Evolutionary conservation across 2,797 vertebrate genomes (phyloP), one percentile per base, ranked within the genome.

Genomic region (Takifugu ocellatus): DNA sequence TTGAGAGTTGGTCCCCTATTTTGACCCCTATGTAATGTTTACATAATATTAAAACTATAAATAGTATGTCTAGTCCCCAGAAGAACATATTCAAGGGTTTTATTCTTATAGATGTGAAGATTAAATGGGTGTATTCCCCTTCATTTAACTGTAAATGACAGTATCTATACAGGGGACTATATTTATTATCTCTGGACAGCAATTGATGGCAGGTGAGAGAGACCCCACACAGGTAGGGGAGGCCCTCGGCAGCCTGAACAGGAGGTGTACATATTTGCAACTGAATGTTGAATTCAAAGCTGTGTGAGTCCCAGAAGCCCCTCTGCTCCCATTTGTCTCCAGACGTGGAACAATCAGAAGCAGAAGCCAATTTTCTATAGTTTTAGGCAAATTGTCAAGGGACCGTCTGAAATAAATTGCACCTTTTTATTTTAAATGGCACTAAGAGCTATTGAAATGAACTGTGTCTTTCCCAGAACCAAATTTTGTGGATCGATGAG

Each of bases 401-500:
- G 21, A 21, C 21, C 21, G 21, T 21, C 21, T 21, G 21, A 21
- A 21, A 21, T 21, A 21, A 21, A 21, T 21, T 21, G 21, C 21
- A 21, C 21, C 21, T 21, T 21, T 21, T 21, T 21, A 21, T 21
- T 21, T 21, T 21, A 63, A 21, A 63, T 49, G 21, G 51, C 44
- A 16, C 48, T 57, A 10, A 39, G 36, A 39, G 14, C 36, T 6
- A 12, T 39, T 46, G 16, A 46, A 46, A 46, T 9, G 1, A 46
- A n/a, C 17, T 46, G 11, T 25, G 15, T 50, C 29, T 56, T 56
- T 69, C 51, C 27, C 85, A 99, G 97, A 98, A 95, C 83, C 94
- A 92, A 68, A 97, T 99, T 82, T 89, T 99, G 51, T 99, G 97
- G 97, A 92, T 99, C 66, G 97, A 99, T 77, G 96, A 99, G 88